Base-by-base conservation (phyloP, 2,113 vertebrate species). In the Gasterosteus aculeatus region DNA sequence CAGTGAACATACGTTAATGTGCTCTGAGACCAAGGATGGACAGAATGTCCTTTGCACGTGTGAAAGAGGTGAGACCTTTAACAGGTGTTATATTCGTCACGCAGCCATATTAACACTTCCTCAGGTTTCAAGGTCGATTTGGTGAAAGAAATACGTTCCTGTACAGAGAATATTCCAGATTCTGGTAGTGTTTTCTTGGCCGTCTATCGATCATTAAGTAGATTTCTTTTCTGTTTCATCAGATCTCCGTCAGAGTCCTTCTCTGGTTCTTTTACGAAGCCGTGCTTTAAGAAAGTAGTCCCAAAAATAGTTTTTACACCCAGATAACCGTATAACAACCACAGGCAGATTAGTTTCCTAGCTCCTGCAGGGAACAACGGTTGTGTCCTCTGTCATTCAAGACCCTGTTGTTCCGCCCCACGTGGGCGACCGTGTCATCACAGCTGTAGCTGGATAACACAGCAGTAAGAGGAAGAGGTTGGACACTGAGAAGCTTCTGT, bases 31-130 rank as follows among this genome's bases (percentile, higher is more conserved):
- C 53, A 72, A 74, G 62, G 84, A 83, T 83, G 91, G 91, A 51
- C 88, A 91, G 49, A 91, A 88, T 72, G 88, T 93, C 22, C 86
- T 77, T 31, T 93, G 92, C 65, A 78, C 73, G 0, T 93, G 91
- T 82, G 60, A 91, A 74, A 75, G 73, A 87, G 91, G 90, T 92
- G 57, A 88, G 66, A 68, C 63, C 44, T 64, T 81, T 54, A 29
- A 69, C 2, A 10, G n/a, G 6, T 47, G 56, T 53, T 58, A n/a
- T 7, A 46, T 60, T 22, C 44, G 39, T 54, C 49, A 38, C 15
- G 19, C 41, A 19, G 54, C 1, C 19, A 19, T n/a, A 26, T n/a
- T 57, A 75, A 38, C 31, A 11, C 49, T 73, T 56, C 58, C 29
- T 67, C 26, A 41, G 33, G 18, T 39, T 39, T 66, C 8, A 64